These are phyloP conservation scores for Pteronura brasiliensis DNA, from an alignment of 2,113 vertebrate species.

Conservation along the genomic window DNA sequence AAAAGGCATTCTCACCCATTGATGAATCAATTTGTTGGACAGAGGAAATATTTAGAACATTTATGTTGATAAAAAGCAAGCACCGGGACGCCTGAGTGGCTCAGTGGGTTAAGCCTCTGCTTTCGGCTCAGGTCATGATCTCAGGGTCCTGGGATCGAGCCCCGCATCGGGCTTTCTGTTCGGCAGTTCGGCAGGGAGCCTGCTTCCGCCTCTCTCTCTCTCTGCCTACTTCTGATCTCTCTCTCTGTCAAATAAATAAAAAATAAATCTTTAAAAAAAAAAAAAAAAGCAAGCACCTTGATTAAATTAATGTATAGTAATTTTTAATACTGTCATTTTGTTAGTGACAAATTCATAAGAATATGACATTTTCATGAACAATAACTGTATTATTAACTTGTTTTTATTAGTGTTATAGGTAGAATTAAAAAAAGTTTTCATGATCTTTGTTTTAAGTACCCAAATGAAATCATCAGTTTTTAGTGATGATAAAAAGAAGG, in stretches of 20 bases:
- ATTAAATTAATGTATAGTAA: not conserved
- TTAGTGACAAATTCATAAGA: conserved; percentile 1
- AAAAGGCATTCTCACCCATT: not conserved
- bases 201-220: too few relatives aligned
- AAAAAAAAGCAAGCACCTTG: not conserved
- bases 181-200: too few relatives aligned
- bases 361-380: not conserved
- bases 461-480: not conserved
- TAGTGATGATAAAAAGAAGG: not conserved
- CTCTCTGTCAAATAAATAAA: too few relatives aligned
- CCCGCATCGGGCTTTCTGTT: too few relatives aligned
- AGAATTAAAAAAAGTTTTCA: not conserved
- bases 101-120: too few relatives aligned
- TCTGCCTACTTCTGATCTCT: too few relatives aligned
- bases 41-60: not conserved
- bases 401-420: not conserved
- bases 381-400: not conserved
- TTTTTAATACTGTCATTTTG: not conserved
- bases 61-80: not conserved
- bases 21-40: not conserved
- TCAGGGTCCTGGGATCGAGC: too few relatives aligned
- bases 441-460: not conserved
- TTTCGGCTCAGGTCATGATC: too few relatives aligned
- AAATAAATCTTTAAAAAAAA: too few relatives aligned
- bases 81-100: too few relatives aligned